These are phyloP conservation scores for Shinisaurus crocodilurus DNA, from an alignment of 2,113 vertebrate species.

Conservation along the genomic window DNA sequence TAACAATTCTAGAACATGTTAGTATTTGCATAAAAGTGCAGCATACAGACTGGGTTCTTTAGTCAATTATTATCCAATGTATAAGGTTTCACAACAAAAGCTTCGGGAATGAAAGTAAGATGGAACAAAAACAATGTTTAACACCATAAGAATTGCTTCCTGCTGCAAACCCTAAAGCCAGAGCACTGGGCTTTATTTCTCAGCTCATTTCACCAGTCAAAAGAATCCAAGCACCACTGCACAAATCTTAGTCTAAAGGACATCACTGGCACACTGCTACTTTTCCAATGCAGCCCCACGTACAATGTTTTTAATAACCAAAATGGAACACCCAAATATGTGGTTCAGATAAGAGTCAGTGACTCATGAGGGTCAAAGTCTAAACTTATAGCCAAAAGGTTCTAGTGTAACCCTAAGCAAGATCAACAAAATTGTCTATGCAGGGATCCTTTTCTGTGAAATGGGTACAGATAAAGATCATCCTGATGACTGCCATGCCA, in stretches of 20 bases:
- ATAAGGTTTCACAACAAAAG: constrained; percentile 31
- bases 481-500: neutral
- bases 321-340: neutral
- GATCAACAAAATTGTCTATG: neutral
- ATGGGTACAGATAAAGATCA: neutral
- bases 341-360: neutral
- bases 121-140: constrained; percentile 14
- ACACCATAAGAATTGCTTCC: constrained; percentile 10
- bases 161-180: neutral
- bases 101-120: constrained; percentile 24
- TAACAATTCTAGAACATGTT: constrained; percentile 17
- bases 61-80: constrained; percentile 24
- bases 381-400: neutral
- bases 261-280: neutral
- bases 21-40: constrained; percentile 26
- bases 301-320: neutral
- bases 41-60: constrained; percentile 33
- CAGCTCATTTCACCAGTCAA: neutral
- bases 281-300: neutral
- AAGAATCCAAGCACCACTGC: neutral
- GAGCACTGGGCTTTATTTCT: neutral
- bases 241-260: neutral
- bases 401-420: neutral
- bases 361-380: neutral
- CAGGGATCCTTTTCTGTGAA: neutral